Conservation (phyloP, 1,140 invertebrate genomes). For the Hesperophylax magnus region DNA sequence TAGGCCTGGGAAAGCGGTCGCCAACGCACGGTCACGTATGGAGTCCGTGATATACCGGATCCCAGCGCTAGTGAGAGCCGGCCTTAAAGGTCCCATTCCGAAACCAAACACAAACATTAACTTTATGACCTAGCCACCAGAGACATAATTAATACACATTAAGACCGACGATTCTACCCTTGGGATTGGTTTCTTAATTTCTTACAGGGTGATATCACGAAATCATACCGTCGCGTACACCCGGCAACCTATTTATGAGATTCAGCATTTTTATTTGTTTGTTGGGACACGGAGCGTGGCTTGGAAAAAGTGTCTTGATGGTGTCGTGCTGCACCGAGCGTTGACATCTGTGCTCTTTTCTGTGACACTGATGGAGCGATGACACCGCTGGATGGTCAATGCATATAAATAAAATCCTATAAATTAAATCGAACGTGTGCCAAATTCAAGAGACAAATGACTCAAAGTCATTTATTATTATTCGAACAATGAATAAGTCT, state of each 20-base stretch:
- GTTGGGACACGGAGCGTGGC: too few relatives aligned
- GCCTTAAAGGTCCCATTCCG: neutral
- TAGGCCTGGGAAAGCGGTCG: conserved; percentile 25
- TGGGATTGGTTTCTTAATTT: too few relatives aligned
- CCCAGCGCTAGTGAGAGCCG: neutral
- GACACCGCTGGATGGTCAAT: neutral
- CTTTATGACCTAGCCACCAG: too few relatives aligned
- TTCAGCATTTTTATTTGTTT: too few relatives aligned
- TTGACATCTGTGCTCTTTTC: conserved; percentile 1
- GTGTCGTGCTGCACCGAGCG: neutral
- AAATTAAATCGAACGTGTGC: neutral
- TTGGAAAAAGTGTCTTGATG: neutral
- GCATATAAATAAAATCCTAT: too few relatives aligned
- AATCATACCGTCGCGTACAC: too few relatives aligned
- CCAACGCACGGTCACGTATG: conserved; percentile 11
- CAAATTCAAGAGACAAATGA: neutral
- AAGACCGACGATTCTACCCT: too few relatives aligned
- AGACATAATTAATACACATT: too few relatives aligned
- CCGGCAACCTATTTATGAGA: too few relatives aligned
- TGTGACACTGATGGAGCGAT: neutral
- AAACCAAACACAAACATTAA: neutral
- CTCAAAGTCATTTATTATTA: neutral
- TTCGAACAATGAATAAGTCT: too few relatives aligned
- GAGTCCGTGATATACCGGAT: conserved; percentile 13
- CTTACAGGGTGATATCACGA: too few relatives aligned